Base-by-base conservation (phyloP, 2,888 invertebrate species). In the Apodemia hepburni region DNA sequence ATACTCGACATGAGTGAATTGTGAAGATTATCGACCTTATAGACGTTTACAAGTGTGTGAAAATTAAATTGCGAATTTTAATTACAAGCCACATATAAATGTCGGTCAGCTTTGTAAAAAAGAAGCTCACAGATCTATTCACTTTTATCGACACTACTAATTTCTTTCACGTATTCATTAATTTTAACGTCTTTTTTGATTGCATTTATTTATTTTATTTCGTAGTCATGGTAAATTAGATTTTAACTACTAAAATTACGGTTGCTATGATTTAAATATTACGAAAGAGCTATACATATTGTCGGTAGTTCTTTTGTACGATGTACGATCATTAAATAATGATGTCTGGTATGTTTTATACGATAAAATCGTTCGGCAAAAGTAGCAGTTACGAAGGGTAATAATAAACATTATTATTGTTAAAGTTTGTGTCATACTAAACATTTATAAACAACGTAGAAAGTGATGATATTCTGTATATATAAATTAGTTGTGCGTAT, bases 101-200 rank as follows among this genome's bases (percentile, higher is more conserved):
- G 54, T 27, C 54, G 54, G 54, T 27, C 54, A 27, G 54, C 27
- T 54, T 54, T 7, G 9, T n/a, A 54, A 54, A 54, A n/a, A 54
- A 12, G 54, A 27, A 54, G 27, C 6, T 54, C 29, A 57, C 3
- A 57, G 29, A 57, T 57, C 29, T 57, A 27, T 54, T 54, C 27
- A 54, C 54, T 54, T 54, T 27, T 57, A 29, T 57, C 27, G 54
- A 15, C 15, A 29, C 54, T 57, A 27, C 27, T 15, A n/a, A 57
- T 15, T 29, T 27, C 29, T 29, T 29, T 29, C 1, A 29, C 12
- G 15, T 27, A 27, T 29, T 57, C 22, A 57, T 57, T 29, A 57
- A n/a, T 57, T 57, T 57, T 57, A 65, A 65, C 47, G 33, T 42
- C 18, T 58, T 51, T 59, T 57, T 22, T 59, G 18, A 59, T n/a